Conservation (phyloP, 2,797 vertebrate species). For the Parauchenoglanis ngamensis region DNA sequence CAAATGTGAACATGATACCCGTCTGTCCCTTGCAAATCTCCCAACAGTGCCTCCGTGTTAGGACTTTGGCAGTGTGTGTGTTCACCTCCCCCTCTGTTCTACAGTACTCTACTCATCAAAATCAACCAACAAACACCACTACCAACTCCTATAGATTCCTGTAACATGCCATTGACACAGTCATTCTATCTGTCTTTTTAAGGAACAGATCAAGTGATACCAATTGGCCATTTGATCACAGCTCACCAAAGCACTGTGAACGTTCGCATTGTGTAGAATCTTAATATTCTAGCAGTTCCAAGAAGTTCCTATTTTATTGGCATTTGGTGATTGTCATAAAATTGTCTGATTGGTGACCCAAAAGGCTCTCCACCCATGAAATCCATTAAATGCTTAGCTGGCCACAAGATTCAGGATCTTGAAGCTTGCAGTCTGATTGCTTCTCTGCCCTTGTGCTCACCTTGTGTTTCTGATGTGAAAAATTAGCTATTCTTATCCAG, state of each 20-base stretch:
- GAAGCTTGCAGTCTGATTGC: not conserved
- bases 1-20: slow-evolving; percentile 68
- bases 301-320: not conserved
- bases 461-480: not conserved
- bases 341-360: not conserved
- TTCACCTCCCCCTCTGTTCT: slow-evolving; percentile 25
- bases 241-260: not conserved
- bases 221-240: not conserved
- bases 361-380: not conserved
- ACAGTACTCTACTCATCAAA: slow-evolving; percentile 17
- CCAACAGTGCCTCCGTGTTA: slow-evolving; percentile 15
- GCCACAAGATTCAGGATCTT: not conserved
- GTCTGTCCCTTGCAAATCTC: slow-evolving; percentile 49
- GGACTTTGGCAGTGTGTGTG: slow-evolving; percentile 24
- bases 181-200: slow-evolving; percentile 7
- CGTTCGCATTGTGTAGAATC: not conserved
- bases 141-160: slow-evolving; percentile 17
- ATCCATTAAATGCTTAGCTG: not conserved
- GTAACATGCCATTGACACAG: slow-evolving; percentile 17
- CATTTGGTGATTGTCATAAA: not conserved
- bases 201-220: not conserved
- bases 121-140: slow-evolving; percentile 20
- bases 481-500: no score
- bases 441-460: not conserved
- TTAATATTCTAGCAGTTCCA: not conserved